Percentiles rank a stretch among this genome's conserved stretches.
Conservation (phyloP, 2,888 invertebrate species). For the Caenorhabditis becei region DNA sequence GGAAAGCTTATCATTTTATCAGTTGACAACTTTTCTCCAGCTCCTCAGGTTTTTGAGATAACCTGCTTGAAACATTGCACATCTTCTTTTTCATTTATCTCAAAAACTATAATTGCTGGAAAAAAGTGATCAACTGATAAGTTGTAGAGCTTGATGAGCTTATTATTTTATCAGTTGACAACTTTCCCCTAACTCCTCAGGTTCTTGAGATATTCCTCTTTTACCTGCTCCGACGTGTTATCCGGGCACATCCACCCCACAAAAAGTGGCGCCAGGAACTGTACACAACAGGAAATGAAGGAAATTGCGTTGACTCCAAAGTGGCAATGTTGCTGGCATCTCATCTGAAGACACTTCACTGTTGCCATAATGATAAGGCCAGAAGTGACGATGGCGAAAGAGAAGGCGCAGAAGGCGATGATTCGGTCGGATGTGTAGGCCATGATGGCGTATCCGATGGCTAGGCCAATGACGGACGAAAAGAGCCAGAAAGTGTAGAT, state of each 20-base stretch:
- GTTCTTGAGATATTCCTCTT: not conserved
- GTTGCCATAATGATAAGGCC: conserved; percentile 73
- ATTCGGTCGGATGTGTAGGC: conserved; percentile 56
- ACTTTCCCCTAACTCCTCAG: not conserved
- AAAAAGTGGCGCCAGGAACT: conserved; percentile 59
- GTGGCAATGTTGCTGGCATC: conserved; percentile 66
- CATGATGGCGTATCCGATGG: conserved; percentile 65
- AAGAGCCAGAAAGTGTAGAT: conserved; percentile 54
- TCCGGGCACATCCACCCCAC: conserved; percentile 62
- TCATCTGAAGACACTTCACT: conserved; percentile 67
- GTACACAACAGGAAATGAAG: conserved; percentile 55
- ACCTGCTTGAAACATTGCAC: too few species aligned
- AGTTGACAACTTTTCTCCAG: not conserved
- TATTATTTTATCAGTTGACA: not conserved
- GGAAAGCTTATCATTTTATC: not conserved
- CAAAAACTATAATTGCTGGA: not conserved
- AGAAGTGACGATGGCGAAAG: conserved; percentile 65
- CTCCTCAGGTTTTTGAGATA: not conserved
- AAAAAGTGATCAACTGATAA: not conserved
- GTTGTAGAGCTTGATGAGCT: not conserved
- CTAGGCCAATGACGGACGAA: conserved; percentile 60
- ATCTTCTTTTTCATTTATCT: too few species aligned
- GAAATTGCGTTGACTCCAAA: conserved; percentile 65
- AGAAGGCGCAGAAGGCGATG: conserved; percentile 67
- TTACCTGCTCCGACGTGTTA: conserved; percentile 65